Base-by-base conservation (phyloP, 2,113 vertebrate species). In the Eira barbara region DNA sequence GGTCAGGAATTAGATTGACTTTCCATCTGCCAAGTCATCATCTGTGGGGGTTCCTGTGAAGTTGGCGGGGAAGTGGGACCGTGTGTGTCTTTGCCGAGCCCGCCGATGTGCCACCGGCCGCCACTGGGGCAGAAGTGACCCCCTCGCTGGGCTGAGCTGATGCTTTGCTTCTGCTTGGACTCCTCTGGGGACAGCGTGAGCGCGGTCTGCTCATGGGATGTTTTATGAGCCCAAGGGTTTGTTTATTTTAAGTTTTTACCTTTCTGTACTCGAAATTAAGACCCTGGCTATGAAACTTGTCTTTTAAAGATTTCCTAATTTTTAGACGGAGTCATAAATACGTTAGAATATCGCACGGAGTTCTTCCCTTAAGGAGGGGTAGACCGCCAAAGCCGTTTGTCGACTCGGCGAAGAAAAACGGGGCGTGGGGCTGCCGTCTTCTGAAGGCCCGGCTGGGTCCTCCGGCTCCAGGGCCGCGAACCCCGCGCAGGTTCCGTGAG, bases 241-340 rank as follows among this genome's bases (percentile, higher is more conserved):
- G 52, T 52, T 73, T n/a, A 11, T 88, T 61, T 88, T 76, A 8
- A 0, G 52, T n/a, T 86, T 93, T 81, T 10, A 93, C 71, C 3
- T 0, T 85, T 69, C 82, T 65, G 63, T 57, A 18, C 31, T 89
- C 94, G 55, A 83, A 73, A 87, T 96, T 61, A 96, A 95, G 86
- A 76, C 2, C 0, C 69, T 79, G 92, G 89, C 95, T 69, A 47
- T 86, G 86, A 94, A 94, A 91, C 59, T 42, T 89, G 97, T 63
- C 71, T 94, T 94, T 97, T 86, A 96, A 89, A 94, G 80, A 13
- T 78, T 91, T 59, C 91, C 90, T 92, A 80, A 94, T 96, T 92
- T 97, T 95, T 67, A 93, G 63, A 89, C 47, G 39, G 97, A 97
- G 86, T 96, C 93, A 95, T 89, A 92, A 73, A 93, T 83, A 89